phyloP scores from a whole-genome alignment of 2,888 invertebrate species.

The Calameuta idolon region DNA sequence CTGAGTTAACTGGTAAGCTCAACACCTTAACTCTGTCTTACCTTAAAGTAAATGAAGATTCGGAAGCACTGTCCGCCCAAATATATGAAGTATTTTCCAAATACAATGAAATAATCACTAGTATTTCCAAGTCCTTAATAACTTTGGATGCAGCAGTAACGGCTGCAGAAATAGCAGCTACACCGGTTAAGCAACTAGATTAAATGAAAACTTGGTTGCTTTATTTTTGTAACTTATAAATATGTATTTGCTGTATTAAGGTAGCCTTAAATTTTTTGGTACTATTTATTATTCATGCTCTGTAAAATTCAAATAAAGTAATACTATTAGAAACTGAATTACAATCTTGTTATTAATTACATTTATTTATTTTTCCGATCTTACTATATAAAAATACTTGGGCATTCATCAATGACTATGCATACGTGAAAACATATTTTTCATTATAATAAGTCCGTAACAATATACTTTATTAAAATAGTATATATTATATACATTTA shows the following conservation, averaged over 20 bases:
- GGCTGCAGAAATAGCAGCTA: slow-evolving; percentile 64
- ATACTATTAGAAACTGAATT: background rate
- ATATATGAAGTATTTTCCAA: slow-evolving; percentile 66
- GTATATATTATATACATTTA: slow-evolving; percentile 51
- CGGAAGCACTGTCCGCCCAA: slow-evolving; percentile 59
- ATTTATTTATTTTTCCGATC: slow-evolving; percentile 50
- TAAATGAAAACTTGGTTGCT: slow-evolving; percentile 23
- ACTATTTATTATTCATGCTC: background rate
- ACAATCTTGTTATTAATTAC: slow-evolving; percentile 20
- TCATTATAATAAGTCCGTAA: slow-evolving; percentile 51
- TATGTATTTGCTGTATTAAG: too few relatives aligned
- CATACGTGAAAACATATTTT: slow-evolving; percentile 50
- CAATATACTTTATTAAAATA: slow-evolving; percentile 55
- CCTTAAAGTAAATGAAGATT: slow-evolving; percentile 63
- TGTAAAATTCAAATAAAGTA: slow-evolving; percentile 7
- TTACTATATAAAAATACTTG: slow-evolving; percentile 61
- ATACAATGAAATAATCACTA: slow-evolving; percentile 68
- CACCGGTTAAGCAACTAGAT: slow-evolving; percentile 59
- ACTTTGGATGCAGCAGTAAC: slow-evolving; percentile 66
- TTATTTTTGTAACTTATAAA: too few relatives aligned
- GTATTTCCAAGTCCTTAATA: slow-evolving; percentile 67
- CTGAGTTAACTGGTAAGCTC: slow-evolving; percentile 66
- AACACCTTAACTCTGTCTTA: slow-evolving; percentile 64
- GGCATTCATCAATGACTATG: slow-evolving; percentile 57
- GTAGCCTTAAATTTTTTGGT: background rate